Percentiles rank a stretch among this genome's conserved stretches.
Conservation (phyloP, 2,113 vertebrate genomes). For the Sturnus vulgaris region DNA sequence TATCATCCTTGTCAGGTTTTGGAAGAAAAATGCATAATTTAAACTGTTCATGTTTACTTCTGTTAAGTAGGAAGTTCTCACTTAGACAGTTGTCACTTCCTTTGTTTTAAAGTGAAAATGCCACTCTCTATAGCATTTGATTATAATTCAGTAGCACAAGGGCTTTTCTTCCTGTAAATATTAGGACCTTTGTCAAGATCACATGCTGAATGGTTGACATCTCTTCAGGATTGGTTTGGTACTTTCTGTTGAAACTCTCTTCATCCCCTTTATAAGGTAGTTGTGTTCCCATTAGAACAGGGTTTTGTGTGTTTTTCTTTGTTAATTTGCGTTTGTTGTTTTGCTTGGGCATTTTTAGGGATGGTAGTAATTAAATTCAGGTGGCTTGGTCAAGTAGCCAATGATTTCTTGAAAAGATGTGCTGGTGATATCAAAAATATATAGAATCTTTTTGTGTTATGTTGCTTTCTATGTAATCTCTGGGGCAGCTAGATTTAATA, state of each 20-base stretch:
- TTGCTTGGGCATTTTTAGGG: background rate
- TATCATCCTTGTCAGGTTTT: background rate
- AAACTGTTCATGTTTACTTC: background rate
- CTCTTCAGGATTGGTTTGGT: background rate
- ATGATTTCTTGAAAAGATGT: background rate
- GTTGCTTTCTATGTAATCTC: background rate
- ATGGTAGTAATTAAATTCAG: background rate
- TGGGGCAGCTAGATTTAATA: background rate
- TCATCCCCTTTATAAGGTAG: background rate
- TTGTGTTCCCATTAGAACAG: background rate
- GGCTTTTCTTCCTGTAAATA: background rate
- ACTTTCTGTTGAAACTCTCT: background rate
- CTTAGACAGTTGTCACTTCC: background rate
- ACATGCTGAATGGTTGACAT: background rate
- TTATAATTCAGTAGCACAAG: background rate
- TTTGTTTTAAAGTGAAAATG: background rate
- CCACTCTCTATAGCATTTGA: background rate
- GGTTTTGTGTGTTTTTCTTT: background rate
- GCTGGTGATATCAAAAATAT: background rate
- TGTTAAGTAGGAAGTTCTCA: background rate
- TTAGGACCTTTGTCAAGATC: background rate
- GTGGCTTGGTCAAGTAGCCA: background rate
- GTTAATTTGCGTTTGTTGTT: background rate
- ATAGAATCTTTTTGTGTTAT: background rate
- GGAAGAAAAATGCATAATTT: background rate